Evolutionary conservation across 2,797 vertebrate genomes (phyloP), one percentile per base, ranked within the genome.

Genomic region (Rhadinocentrus ornatus): DNA sequence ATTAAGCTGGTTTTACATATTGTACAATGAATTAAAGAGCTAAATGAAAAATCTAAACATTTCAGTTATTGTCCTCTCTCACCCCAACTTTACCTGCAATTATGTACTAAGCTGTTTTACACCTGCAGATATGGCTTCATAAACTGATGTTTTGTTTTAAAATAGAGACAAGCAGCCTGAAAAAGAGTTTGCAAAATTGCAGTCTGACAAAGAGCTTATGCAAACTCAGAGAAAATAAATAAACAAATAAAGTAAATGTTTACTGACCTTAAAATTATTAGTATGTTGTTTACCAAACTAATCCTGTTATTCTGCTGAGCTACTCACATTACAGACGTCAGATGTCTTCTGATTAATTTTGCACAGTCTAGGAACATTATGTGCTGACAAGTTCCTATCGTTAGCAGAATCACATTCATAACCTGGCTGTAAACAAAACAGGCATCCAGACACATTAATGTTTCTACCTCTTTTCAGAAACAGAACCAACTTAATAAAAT

Each of bases 281-380:
- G 29, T 53, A 53, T 66, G 60, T 70, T 65, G 72, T 73, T 65
- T 26, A 48, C 39, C 64, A 70, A 68, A 63, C 66, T 20, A 24
- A 69, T 37, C 63, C 44, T 71, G 34, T 65, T 65, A 70, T 80
- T 69, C 66, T 54, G 63, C 55, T 48, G 84, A 81, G 77, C 83
- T 80, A 71, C 84, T 87, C 84, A 73, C 69, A 75, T 77, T 82
- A 81, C 75, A 89, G 22, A 63, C 39, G 16, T 63, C 39, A 71
- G 77, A 80, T 66, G 80, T 86, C 74, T 61, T 82, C 75, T 89
- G 73, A 88, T 84, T 82, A 86, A 91, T 77, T 75, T 64, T 66
- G 34, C 54, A 86, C 82, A 69, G 69, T 77, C 72, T 56, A 76
- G 69, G 91, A 90, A 90, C 90, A 91, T 87, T 87, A 89, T 87